A percentile compares a stretch with the other conserved stretches of the same genome.
Conservation (phyloP, 2,113 vertebrate genomes). For the Triplophysa rosa region DNA sequence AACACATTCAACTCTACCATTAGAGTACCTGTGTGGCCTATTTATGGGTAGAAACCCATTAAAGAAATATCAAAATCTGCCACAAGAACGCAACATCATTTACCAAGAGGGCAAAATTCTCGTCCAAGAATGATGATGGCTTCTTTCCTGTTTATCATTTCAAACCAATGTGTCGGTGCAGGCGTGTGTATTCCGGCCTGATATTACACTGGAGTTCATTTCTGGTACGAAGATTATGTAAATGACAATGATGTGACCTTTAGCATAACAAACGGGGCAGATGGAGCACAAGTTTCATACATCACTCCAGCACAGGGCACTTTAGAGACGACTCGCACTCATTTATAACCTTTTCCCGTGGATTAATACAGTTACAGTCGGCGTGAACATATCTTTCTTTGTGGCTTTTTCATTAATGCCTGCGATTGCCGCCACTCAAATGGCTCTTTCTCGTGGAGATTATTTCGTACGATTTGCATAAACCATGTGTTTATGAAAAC, state of each 20-base stretch:
- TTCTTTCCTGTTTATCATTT: conserved; percentile 76
- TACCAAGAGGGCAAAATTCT: conserved; percentile 86
- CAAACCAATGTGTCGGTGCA: conserved; percentile 1
- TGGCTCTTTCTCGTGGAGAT: conserved; percentile 71
- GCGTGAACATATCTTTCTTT: conserved; percentile 71
- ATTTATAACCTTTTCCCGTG: conserved; percentile 83
- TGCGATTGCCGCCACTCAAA: conserved; percentile 68
- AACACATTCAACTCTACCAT: conserved; percentile 65
- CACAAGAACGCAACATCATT: conserved; percentile 82
- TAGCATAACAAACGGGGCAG: conserved; percentile 86
- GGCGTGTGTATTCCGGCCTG: conserved; percentile 47
- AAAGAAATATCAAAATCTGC: conserved; percentile 83
- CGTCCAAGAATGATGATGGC: conserved; percentile 86
- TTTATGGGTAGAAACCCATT: conserved; percentile 21
- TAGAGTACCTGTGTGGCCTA: conserved; percentile 60
- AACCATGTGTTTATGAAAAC: conserved; percentile 77
- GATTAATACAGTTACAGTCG: conserved; percentile 82
- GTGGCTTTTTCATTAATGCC: conserved; percentile 74
- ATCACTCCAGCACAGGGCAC: conserved; percentile 84
- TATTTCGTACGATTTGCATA: conserved; percentile 80
- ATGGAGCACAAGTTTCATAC: conserved; percentile 88
- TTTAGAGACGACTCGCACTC: conserved; percentile 76
- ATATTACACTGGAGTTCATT: conserved; percentile 79
- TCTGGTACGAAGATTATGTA: conserved; percentile 84
- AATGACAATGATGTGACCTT: conserved; percentile 91